Evolutionary conservation across 2,888 invertebrate species (phyloP), one percentile per base, ranked within the genome.

Genomic region (Pammene aurita): DNA sequence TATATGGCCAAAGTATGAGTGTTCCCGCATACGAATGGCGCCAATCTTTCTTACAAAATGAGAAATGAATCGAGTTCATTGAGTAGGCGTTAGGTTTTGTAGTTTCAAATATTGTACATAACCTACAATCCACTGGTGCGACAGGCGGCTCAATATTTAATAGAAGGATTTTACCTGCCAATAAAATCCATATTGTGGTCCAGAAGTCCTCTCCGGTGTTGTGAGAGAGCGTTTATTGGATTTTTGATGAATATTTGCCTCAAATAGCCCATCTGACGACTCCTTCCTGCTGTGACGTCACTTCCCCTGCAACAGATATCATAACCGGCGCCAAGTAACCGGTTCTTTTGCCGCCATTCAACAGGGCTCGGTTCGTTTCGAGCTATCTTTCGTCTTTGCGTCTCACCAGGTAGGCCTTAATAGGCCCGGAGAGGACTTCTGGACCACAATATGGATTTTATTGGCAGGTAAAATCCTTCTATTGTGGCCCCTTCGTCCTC

Each of bases 161-260:
- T 50, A 50, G 16, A 7, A 50, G 50, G 10, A 16, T 50, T 50
- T 50, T 50, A 50, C 50, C 50, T 50, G 18, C 50, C 50, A 50
- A 50, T 18, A 50, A 50, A 50, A 50, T 18, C 16, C 50, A 16
- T 50, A 50, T 50, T 50, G 10, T 42, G 42, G 42, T 42, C 42
- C 42, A 42, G 11, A 42, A 42, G 42, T 42, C 42, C 42, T 42
- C 42, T 42, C 42, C 42, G 42, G 42, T 26, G 48, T 48, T 48
- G 48, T 50, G 18, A 50, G 50, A 50, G 10, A 50, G 50, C 50
- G 18, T 18, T 50, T 50, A 18, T 11, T 50, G 50, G 50, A 50
- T 50, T 50, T 50, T 50, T 50, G 18, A 18, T 50, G 50, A 50
- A 50, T 50, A 50, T 50, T 9, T 50, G 50, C 50, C 50, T 18